Conservation (phyloP, 2,113 vertebrate species). For the Orcinus orca region DNA sequence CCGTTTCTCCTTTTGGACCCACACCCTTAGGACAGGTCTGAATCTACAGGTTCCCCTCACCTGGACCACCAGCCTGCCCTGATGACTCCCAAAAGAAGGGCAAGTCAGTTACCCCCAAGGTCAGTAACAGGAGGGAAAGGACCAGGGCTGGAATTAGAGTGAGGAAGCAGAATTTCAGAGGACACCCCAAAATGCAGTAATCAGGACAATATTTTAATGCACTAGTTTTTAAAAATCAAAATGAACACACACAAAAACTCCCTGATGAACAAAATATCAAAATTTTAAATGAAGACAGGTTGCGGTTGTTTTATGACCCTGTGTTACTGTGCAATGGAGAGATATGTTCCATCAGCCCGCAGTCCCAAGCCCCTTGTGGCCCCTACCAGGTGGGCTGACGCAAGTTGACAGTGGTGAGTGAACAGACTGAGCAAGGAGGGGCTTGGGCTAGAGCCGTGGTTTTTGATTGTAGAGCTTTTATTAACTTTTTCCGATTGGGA, state of each 20-base stretch:
- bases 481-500: not conserved
- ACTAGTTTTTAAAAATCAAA: not conserved
- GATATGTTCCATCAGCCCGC: not conserved
- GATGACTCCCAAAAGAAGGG: not conserved
- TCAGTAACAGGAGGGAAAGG: not conserved
- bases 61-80: not conserved
- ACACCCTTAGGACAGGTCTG: not conserved
- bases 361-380: not conserved
- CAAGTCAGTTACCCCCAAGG: not conserved
- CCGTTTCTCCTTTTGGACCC: not conserved
- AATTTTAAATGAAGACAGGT: not conserved
- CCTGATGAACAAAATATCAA: not conserved
- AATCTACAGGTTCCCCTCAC: not conserved
- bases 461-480: not conserved
- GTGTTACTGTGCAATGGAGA: rapidly evolving
- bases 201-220: not conserved
- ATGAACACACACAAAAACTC: not conserved
- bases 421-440: too few relatives aligned
- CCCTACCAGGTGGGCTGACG: too few relatives aligned
- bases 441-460: not conserved
- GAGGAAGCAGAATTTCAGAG: not conserved
- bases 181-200: not conserved
- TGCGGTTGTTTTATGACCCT: not conserved
- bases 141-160: not conserved
- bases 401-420: rapidly evolving